Evolutionary conservation across 2,888 invertebrate genomes (phyloP), one percentile per base, ranked within the genome.

Genomic region (Gymnoscelis rufifasciata): DNA sequence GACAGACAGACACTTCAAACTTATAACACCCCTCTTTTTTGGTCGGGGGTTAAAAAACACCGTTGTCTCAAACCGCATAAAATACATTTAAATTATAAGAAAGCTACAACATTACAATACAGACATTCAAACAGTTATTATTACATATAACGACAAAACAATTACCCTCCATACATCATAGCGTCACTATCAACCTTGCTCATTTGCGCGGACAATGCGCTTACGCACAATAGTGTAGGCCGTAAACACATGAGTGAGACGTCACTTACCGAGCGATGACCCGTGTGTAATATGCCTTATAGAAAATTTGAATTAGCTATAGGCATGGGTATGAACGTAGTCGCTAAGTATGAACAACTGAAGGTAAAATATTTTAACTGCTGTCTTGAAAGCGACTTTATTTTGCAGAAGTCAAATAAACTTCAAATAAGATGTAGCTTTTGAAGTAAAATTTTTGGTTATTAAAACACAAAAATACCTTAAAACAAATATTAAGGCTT

Each of bases 211-310:
- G 5, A 19, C 19, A 19, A 19, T 19, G 19, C 19, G 19, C 19
- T 5, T 19, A 5, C 19, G 5, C 19, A 19, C 2, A 3, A 5
- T 2, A 43, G 38, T 41, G 43, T 35, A 38, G 46, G 49, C 46
- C 37, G 43, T 52, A 45, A 52, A 46, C 45, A 40, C 31, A 38
- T 38, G 48, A 54, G 51, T 45, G 41, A 37, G 43, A 37, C 41
- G 35, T 52, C 38, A 37, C 44, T 47, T 42, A 46, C 19, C 13
- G 11, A 28, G 38, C 54, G 36, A 14, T 46, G 46, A 52, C 49
- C 52, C 36, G 46, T 48, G 45, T 11, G 43, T 37, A 26, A n/a
- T 11, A 7, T 30, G 43, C 43, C 39, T 42, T 42, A 26, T n/a
- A n/a, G 15, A 15, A 13, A 13, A 8, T 7, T 13, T 7, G 3